These are phyloP conservation scores for Drosophila ercepeae DNA, from an alignment of 1,140 invertebrate species.

Conservation along the genomic window DNA sequence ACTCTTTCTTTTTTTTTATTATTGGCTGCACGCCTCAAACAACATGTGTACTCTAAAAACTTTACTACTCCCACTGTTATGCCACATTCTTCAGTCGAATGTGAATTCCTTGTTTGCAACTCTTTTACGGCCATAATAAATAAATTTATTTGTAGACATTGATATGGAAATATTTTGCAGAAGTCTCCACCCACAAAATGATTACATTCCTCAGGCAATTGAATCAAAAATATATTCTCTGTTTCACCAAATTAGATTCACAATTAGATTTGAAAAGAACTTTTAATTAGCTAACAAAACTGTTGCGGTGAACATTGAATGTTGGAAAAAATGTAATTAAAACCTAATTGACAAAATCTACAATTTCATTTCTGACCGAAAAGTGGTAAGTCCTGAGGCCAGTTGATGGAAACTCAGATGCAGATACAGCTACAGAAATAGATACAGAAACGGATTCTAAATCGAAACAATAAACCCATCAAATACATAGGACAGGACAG, in stretches of 20 bases:
- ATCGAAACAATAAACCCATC: constrained; percentile 8
- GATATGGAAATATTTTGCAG: constrained; percentile 64
- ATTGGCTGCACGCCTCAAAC: constrained; percentile 16
- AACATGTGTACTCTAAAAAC: constrained; percentile 49
- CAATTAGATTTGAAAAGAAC: constrained; percentile 10
- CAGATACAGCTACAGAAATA: no score
- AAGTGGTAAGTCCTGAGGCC: not conserved
- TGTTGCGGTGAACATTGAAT: constrained; percentile 3
- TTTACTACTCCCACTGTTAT: constrained; percentile 25
- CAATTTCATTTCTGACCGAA: not conserved
- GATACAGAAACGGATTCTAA: not conserved
- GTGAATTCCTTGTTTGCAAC: constrained; percentile 38
- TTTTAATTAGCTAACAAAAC: constrained; percentile 52
- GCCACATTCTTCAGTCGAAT: constrained; percentile 15
- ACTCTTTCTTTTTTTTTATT: not conserved
- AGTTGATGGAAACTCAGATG: constrained; percentile 36
- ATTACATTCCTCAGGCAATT: constrained; percentile 8
- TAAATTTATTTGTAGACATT: constrained; percentile 69
- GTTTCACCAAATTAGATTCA: constrained; percentile 23
- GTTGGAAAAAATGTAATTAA: constrained; percentile 43
- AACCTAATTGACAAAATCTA: constrained; percentile 20
- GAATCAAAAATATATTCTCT: not conserved
- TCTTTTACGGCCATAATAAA: constrained; percentile 60
- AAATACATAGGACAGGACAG: not conserved
- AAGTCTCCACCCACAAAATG: not conserved